phyloP scores from a whole-genome alignment of 2,888 invertebrate species.

The Lasius platythorax region DNA sequence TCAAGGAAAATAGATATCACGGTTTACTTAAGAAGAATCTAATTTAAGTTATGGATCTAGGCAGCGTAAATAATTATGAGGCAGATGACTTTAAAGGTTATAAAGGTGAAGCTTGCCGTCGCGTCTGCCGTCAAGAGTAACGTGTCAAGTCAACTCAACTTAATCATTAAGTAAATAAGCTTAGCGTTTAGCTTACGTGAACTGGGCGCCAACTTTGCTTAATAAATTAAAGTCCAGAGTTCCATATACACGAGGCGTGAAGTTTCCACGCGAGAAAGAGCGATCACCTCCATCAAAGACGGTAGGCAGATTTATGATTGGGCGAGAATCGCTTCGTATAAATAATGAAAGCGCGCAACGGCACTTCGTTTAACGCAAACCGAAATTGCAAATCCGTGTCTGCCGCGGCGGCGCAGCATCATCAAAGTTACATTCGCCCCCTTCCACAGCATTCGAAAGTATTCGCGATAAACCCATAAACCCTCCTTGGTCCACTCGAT shows the following conservation, averaged over 20 bases:
- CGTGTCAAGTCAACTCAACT: constrained; percentile 38
- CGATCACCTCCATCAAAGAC: constrained; percentile 16
- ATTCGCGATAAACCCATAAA: constrained; percentile 17
- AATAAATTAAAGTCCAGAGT: constrained; percentile 48
- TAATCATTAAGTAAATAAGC: constrained; percentile 55
- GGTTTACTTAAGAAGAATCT: not conserved
- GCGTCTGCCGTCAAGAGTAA: constrained; percentile 32
- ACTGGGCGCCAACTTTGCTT: constrained; percentile 42
- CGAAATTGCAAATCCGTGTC: not conserved
- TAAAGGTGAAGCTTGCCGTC: constrained; percentile 3
- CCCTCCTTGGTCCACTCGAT: constrained; percentile 30
- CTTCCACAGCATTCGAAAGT: not conserved
- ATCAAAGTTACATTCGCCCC: not conserved
- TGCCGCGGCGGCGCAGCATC: not conserved
- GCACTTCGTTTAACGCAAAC: not conserved
- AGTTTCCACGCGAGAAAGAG: constrained; percentile 52
- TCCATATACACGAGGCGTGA: constrained; percentile 49
- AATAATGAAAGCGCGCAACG: constrained; percentile 15
- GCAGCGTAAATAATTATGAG: not conserved
- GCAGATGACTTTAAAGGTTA: not conserved
- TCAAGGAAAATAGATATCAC: not conserved
- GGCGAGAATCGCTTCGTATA: not conserved
- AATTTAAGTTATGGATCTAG: not conserved
- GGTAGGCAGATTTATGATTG: constrained; percentile 49
- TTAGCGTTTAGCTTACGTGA: constrained; percentile 47